Percentiles rank a stretch among this genome's conserved stretches.
These are phyloP conservation scores for Megalonaias nervosa DNA, from an alignment of 1,140 invertebrate genomes.

Conservation along the genomic window DNA sequence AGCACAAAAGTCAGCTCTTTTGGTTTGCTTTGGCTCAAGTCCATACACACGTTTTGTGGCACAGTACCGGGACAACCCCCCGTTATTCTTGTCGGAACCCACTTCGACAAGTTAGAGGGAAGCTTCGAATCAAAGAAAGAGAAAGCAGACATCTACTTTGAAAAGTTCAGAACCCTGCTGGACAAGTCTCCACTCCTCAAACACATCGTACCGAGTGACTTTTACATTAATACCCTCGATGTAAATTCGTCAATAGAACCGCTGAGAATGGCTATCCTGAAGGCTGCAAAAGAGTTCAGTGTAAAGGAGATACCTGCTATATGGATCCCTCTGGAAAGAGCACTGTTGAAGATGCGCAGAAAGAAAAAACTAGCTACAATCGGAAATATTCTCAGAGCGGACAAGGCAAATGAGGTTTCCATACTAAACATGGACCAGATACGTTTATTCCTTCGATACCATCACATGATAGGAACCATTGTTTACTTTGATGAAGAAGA, in stretches of 20 bases:
- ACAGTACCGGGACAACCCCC: slow-evolving; percentile 26
- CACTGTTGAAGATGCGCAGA: slow-evolving; percentile 18
- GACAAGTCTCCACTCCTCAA: slow-evolving; percentile 23
- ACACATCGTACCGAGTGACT: slow-evolving; percentile 5
- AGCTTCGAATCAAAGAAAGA: neutral
- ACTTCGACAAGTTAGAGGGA: neutral
- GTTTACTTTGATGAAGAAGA: slow-evolving; percentile 34
- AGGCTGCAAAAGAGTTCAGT: too few relatives aligned
- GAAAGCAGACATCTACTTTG: slow-evolving; percentile 16
- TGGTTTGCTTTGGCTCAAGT: slow-evolving; percentile 28
- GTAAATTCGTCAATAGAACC: too few relatives aligned
- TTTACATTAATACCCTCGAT: neutral
- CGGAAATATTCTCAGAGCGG: slow-evolving; percentile 4
- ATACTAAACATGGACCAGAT: slow-evolving; percentile 25
- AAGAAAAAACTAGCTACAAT: slow-evolving; percentile 12
- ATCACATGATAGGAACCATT: slow-evolving; percentile 22
- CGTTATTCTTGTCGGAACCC: slow-evolving; percentile 29
- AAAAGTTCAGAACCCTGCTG: slow-evolving; percentile 15
- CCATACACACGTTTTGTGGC: slow-evolving; percentile 32
- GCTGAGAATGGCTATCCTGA: too few relatives aligned
- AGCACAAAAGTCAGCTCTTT: slow-evolving; percentile 17
- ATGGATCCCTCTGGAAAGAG: slow-evolving; percentile 30
- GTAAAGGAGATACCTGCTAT: slow-evolving; percentile 25
- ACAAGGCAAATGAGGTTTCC: slow-evolving; percentile 23
- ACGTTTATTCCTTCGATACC: slow-evolving; percentile 30